Percentiles rank a stretch among this genome's conserved stretches.
Evolutionary conservation across 2,888 invertebrate species (phyloP).

Genomic region (Nomada hirtipes): DNA sequence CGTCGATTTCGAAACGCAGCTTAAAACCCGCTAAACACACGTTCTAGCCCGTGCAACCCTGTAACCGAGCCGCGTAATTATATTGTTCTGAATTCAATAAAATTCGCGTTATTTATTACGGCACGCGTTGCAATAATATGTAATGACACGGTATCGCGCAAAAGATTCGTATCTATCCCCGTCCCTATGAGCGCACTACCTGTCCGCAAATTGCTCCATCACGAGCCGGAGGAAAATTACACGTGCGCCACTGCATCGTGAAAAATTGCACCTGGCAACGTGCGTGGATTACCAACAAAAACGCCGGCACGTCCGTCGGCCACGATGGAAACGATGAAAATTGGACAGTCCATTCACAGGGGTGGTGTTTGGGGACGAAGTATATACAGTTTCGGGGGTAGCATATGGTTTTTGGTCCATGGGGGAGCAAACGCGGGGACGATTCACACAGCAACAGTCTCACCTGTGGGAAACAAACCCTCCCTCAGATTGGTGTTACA

Average conservation of each 20-base stretch:
- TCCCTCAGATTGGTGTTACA: slow-evolving; percentile 19
- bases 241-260: slow-evolving; percentile 22
- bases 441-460: slow-evolving; percentile 24
- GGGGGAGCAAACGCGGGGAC: slow-evolving; percentile 50
- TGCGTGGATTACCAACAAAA: slow-evolving; percentile 1
- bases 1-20: slow-evolving; percentile 47
- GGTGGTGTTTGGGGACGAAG: slow-evolving; percentile 9
- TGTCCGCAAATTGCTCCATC: slow-evolving; percentile 55
- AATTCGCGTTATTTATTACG: slow-evolving; percentile 59
- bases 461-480: slow-evolving; percentile 66
- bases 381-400: slow-evolving; percentile 12
- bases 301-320: background rate
- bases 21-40: slow-evolving; percentile 52
- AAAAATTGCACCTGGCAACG: slow-evolving; percentile 24
- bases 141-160: slow-evolving; percentile 59
- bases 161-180: slow-evolving; percentile 53
- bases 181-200: slow-evolving; percentile 41
- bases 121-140: slow-evolving; percentile 56
- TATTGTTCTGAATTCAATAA: slow-evolving; percentile 66
- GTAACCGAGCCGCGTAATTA: slow-evolving; percentile 49
- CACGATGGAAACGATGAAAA: background rate
- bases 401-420: slow-evolving; percentile 62
- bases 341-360: background rate
- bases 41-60: slow-evolving; percentile 14
- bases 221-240: slow-evolving; percentile 37